Evolutionary conservation across 2,888 invertebrate species (phyloP), one percentile per base, ranked within the genome.

Genomic region (Salticus scenicus): DNA sequence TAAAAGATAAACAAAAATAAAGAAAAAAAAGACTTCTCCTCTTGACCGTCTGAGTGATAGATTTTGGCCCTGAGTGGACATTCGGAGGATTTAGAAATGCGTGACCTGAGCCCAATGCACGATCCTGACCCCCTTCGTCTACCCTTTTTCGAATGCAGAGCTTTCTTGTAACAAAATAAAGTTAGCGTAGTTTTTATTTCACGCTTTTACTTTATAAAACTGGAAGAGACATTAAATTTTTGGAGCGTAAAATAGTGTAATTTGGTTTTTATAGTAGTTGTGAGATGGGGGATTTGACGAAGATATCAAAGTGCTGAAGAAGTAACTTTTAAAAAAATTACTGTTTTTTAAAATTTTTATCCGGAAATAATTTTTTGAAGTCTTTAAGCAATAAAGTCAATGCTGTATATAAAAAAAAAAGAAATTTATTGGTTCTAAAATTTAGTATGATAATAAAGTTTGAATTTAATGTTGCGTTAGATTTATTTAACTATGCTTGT

Each of bases 21-120:
- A 72, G 42, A 74, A 82, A 42, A 71, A 69, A 24, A 37, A 67
- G 74, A 81, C 67, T 75, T 75, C 71, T 66, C 66, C 71, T 76
- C 74, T 63, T 76, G 82, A 42, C 71, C 82, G 82, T 71, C 75
- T 83, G 82, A 83, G 82, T 83, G 82, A 83, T 83, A 83, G 82
- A 83, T 83, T 76, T 83, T 30, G 47, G 82, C 76, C 66, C 33
- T 27, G 82, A 83, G 76, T 83, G 82, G 82, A 83, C 81, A 82
- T 70, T 82, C 81, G 63, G 47, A 51, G 81, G 75, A 69, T 82
- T 75, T 82, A 57, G 81, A 70, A 80, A 75, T 64, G 82, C 82
- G 82, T 83, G 82, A 83, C 82, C 82, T 76, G 75, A 75, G 75
- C 70, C 75, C 70, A 42, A 41, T 30, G 75, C 75, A 75, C 75